Base-by-base conservation (phyloP, 2,113 vertebrate genomes). In the Lophochroa leadbeateri region DNA sequence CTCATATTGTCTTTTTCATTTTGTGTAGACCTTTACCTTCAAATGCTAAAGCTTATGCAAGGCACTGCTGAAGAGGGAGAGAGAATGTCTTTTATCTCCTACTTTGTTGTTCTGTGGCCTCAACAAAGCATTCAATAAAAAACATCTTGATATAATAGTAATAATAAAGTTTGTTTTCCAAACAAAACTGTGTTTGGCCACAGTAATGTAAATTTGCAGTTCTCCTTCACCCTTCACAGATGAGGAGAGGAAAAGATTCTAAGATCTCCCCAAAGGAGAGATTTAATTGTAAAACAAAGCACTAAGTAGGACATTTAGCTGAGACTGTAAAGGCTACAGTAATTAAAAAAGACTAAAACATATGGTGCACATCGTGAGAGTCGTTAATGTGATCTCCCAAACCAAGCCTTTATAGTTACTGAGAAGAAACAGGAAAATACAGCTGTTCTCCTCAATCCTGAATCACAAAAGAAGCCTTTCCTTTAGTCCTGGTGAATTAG, bases 221-320 rank as follows among this genome's bases (percentile, higher is more conserved):
- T 95, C 75, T 88, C 75, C 58, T 93, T 94, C 91, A 82, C 41
- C 46, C 63, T 80, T 72, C 77, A 50, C 70, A 88, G 69, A 85
- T 4, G 17, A 91, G 0, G 0, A 75, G 63, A 81, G 63, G 47
- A 86, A 71, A 74, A 78, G 84, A 88, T 82, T 80, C 90, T 23
- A 47, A 72, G 25, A 88, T 89, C 31, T 78, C 50, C 83, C 63
- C 60, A 24, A 88, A 96, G 92, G 80, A 92, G 88, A 71, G 41
- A 57, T 81, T 92, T 95, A 90, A 86, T 83, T 92, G 86, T 93
- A 90, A 93, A 96, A 81, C 72, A 88, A 84, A 94, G 86, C 90
- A 74, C 61, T 69, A 80, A 90, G n/a, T 60, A 69, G 82, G 94
- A 92, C 94, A 93, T 96, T 95, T 95, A 94, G 39, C 69, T 75